Conservation (phyloP, 2,888 invertebrate species). For the Axea sp. region DNA sequence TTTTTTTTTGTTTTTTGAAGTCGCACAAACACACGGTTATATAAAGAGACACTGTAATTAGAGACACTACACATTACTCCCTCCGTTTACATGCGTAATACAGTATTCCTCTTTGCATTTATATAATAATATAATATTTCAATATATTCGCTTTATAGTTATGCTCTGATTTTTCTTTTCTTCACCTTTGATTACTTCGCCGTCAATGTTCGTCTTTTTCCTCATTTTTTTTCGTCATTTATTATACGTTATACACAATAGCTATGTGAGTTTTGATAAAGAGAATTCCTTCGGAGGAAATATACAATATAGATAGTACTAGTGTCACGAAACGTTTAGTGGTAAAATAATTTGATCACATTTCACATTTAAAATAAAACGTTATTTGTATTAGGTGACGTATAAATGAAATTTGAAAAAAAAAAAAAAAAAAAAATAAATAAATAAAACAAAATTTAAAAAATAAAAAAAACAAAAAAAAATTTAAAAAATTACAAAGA, state of each 20-base stretch:
- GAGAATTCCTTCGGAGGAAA: slow-evolving; percentile 37
- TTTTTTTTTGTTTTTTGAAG: slow-evolving; percentile 51
- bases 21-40: slow-evolving; percentile 68
- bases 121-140: slow-evolving; percentile 62
- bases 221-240: slow-evolving; percentile 5
- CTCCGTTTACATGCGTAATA: slow-evolving; percentile 59
- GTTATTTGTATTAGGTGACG: background rate
- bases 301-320: slow-evolving; percentile 14
- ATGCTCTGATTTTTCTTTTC: slow-evolving; percentile 41
- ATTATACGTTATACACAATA: slow-evolving; percentile 30
- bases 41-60: slow-evolving; percentile 70
- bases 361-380: background rate
- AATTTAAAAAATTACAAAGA: slow-evolving; percentile 42
- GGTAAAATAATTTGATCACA: slow-evolving; percentile 12
- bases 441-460: too few species aligned
- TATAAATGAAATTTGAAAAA: background rate
- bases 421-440: too few species aligned
- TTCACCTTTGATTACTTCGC: slow-evolving; percentile 53
- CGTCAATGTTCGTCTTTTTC: slow-evolving; percentile 12
- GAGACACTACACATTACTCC: slow-evolving; percentile 66
- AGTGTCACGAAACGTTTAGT: background rate
- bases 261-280: slow-evolving; percentile 34
- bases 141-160: slow-evolving; percentile 56
- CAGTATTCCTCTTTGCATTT: slow-evolving; percentile 63
- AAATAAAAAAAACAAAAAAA: slow-evolving; percentile 3